phyloP scores from a whole-genome alignment of 2,888 invertebrate genomes.

The Agriopis aurantiaria region DNA sequence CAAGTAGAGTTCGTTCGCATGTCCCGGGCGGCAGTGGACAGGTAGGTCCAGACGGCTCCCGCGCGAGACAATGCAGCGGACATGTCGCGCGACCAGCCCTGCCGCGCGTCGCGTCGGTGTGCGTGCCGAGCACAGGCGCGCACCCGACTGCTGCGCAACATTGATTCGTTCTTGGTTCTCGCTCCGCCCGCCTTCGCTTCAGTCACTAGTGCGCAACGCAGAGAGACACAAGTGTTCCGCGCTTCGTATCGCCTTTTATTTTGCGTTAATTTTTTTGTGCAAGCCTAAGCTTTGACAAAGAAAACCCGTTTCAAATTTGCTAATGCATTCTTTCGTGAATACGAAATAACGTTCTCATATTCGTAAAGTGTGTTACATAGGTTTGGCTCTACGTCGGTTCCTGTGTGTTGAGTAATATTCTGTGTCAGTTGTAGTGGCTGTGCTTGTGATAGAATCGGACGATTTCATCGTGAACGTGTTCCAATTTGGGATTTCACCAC shows the following conservation, averaged over 20 bases:
- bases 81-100: not conserved
- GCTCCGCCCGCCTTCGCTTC: conserved; percentile 69
- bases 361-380: conserved; percentile 64
- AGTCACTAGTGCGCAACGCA: conserved; percentile 85
- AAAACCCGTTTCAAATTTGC: conserved; percentile 70
- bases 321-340: conserved; percentile 61
- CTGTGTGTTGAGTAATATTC: conserved; percentile 83
- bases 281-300: conserved; percentile 66
- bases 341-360: conserved; percentile 56
- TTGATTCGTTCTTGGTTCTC: conserved; percentile 78
- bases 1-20: conserved; percentile 67
- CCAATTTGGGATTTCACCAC: conserved; percentile 85
- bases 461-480: conserved; percentile 83
- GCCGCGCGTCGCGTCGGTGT: conserved; percentile 44
- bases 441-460: conserved; percentile 82
- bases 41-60: conserved; percentile 60
- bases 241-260: conserved; percentile 67
- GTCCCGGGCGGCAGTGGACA: conserved; percentile 50
- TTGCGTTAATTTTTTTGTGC: conserved; percentile 75
- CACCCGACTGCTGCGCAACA: conserved; percentile 76
- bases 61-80: conserved; percentile 61
- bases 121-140: conserved; percentile 64
- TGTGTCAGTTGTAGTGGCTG: conserved; percentile 83
- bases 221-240: conserved; percentile 74
- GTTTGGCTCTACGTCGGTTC: conserved; percentile 71